A percentile compares a stretch with the other conserved stretches of the same genome.
Evolutionary conservation across 2,888 invertebrate genomes (phyloP).

Genomic region (Eupsilia transversa): DNA sequence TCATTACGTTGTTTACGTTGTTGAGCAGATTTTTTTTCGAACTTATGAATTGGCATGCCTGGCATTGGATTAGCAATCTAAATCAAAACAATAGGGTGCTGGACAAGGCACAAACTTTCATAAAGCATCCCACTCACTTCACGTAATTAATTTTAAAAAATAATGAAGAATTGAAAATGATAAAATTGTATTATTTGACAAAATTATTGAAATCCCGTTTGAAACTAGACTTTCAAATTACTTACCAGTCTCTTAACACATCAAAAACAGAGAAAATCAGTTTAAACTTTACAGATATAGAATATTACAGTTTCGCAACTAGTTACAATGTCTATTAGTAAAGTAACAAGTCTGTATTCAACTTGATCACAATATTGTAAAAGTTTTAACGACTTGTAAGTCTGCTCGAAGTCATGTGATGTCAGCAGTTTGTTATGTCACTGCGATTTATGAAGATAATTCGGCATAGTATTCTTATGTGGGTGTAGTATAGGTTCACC

Average conservation of each 20-base stretch:
- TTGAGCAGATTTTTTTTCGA: no score
- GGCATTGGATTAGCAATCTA: no score
- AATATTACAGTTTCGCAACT: constrained; percentile 37
- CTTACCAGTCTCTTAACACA: neutral
- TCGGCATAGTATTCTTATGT: neutral
- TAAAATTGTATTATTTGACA: neutral
- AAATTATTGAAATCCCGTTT: neutral
- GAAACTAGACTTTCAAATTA: constrained; percentile 12
- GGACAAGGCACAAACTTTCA: no score
- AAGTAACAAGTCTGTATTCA: constrained; percentile 22
- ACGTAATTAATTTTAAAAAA: no score
- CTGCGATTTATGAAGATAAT: neutral
- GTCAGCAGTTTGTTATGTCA: constrained; percentile 26
- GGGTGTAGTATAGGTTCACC: no score
- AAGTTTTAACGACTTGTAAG: constrained; percentile 59
- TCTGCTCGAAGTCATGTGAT: constrained; percentile 18
- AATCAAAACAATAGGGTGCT: no score
- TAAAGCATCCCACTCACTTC: no score
- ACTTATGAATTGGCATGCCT: no score
- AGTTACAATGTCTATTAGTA: constrained; percentile 38
- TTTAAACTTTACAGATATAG: constrained; percentile 23
- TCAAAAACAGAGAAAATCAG: constrained; percentile 11
- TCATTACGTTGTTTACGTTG: no score
- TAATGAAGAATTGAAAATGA: neutral
- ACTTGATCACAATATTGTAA: constrained; percentile 59